Evolutionary conservation across 2,797 vertebrate genomes (phyloP).

Genomic region (Hyperoplus immaculatus): DNA sequence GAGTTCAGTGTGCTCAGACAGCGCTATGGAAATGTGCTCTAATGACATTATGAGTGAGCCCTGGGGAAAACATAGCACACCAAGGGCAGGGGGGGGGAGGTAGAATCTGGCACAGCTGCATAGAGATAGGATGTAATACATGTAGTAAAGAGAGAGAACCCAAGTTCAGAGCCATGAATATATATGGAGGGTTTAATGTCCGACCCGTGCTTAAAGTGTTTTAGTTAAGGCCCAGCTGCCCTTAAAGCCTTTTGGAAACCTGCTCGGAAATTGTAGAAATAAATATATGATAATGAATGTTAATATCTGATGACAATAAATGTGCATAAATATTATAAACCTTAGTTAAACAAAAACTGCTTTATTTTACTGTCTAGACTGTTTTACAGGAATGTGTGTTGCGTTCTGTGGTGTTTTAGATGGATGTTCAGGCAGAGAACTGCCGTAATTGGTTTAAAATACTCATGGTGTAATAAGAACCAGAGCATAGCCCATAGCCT

Average conservation of each 20-base stretch:
- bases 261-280: no score
- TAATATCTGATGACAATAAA: no score
- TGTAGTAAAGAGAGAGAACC: slow-evolving; percentile 35
- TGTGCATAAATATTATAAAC: no score
- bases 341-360: no score
- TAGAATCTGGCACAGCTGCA: slow-evolving; percentile 53
- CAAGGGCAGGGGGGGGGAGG: slow-evolving; percentile 58
- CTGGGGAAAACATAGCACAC: slow-evolving; percentile 68
- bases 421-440: no score
- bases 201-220: slow-evolving; percentile 56
- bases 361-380: no score
- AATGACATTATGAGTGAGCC: slow-evolving; percentile 75
- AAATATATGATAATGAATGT: no score
- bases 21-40: slow-evolving; percentile 67
- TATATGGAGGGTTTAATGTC: slow-evolving; percentile 58
- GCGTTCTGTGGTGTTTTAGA: no score
- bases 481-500: no score
- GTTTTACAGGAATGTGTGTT: no score
- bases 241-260: neutral
- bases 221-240: slow-evolving; percentile 49
- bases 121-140: slow-evolving; percentile 53
- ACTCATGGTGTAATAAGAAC: no score
- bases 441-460: no score
- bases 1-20: slow-evolving; percentile 57
- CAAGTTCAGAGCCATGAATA: slow-evolving; percentile 48